Evolutionary conservation across 2,888 invertebrate species (phyloP).

Genomic region (Apoda limacodes): DNA sequence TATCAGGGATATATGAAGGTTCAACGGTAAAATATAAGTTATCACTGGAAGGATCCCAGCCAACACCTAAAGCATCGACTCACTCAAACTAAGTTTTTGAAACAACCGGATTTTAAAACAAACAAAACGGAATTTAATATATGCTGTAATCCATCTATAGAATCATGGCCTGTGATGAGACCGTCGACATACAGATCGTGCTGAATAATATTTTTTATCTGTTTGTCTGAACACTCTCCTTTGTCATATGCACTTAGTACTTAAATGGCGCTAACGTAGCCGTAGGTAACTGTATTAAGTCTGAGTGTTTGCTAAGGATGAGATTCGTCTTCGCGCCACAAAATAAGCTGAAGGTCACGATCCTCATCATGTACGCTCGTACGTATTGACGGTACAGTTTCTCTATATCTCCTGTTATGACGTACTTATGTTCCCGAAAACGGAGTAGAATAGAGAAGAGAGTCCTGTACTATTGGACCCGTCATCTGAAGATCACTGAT

Average conservation of each 20-base stretch:
- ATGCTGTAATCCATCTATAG: neutral
- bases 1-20: neutral
- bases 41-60: constrained; percentile 6
- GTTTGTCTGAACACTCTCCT: constrained; percentile 3
- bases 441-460: constrained; percentile 3
- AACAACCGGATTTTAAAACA: constrained; percentile 2
- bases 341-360: no score
- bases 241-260: constrained; percentile 4
- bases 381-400: constrained; percentile 23
- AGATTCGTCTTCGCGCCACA: constrained; percentile 7
- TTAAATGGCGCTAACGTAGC: constrained; percentile 3
- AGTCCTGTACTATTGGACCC: constrained; percentile 8
- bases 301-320: constrained; percentile 2
- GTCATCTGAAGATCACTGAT: constrained; percentile 6
- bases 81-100: constrained; percentile 4
- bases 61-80: constrained; percentile 5
- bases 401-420: constrained; percentile 4
- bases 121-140: constrained; percentile 3
- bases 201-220: constrained; percentile 3
- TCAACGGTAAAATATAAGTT: constrained; percentile 4
- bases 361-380: no score
- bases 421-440: constrained; percentile 3
- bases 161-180: constrained; percentile 4
- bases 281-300: constrained; percentile 6
- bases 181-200: constrained; percentile 6